phyloP scores from a whole-genome alignment of 2,113 vertebrate species.

The Phycodurus eques region DNA sequence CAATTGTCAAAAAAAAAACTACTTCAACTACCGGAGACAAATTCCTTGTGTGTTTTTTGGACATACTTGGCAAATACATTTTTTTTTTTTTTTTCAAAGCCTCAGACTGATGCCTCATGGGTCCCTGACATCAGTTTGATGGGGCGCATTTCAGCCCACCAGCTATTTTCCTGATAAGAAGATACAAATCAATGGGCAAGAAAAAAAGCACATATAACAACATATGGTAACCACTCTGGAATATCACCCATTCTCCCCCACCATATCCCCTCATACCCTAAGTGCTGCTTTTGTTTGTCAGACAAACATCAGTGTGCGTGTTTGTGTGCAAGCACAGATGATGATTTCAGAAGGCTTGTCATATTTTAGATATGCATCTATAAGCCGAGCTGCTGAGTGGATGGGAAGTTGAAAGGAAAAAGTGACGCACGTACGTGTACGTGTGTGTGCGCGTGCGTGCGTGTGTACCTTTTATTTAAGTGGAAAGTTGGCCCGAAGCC shows the following conservation, averaged over 20 bases:
- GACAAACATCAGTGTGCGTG: constrained; percentile 52
- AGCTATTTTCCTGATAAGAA: constrained; percentile 61
- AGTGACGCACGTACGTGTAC: constrained; percentile 24
- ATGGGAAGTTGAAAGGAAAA: constrained; percentile 60
- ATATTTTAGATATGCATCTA: constrained; percentile 71
- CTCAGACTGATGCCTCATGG: constrained; percentile 50
- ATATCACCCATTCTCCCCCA: constrained; percentile 62
- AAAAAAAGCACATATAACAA: constrained; percentile 70
- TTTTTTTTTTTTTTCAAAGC: background rate
- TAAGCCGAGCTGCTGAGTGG: constrained; percentile 57
- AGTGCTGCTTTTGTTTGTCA: constrained; percentile 58
- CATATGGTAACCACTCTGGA: constrained; percentile 69
- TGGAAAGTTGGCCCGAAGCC: constrained; percentile 30
- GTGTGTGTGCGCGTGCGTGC: constrained; percentile 25
- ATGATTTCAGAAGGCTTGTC: constrained; percentile 58
- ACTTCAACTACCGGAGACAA: too few relatives aligned
- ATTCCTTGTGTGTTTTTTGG: too few relatives aligned
- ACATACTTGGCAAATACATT: too few relatives aligned
- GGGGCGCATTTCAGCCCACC: constrained; percentile 48
- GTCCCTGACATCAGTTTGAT: constrained; percentile 50
- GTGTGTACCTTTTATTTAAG: constrained; percentile 17
- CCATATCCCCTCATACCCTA: constrained; percentile 1
- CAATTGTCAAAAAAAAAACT: too few relatives aligned
- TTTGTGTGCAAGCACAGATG: constrained; percentile 56
- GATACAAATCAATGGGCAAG: constrained; percentile 67